A percentile compares a stretch with the other conserved stretches of the same genome.
Evolutionary conservation across 2,888 invertebrate species (phyloP).

Genomic region (Mythimna lalbum): DNA sequence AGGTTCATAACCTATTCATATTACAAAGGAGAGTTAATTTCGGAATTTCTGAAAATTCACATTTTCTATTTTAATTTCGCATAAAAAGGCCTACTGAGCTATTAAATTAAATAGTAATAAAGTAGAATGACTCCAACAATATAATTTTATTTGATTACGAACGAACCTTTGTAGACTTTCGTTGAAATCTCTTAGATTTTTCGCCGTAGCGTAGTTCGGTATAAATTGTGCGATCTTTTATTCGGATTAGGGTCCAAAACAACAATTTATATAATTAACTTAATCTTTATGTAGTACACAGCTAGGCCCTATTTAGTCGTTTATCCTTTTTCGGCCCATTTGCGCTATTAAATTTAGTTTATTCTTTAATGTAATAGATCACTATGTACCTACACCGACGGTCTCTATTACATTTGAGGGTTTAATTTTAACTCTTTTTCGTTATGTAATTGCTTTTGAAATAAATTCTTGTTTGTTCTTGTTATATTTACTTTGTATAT

Average conservation of each 20-base stretch:
- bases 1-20: not conserved
- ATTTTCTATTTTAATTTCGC: slow-evolving; percentile 44
- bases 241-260: slow-evolving; percentile 35
- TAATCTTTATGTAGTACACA: slow-evolving; percentile 17
- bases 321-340: not conserved
- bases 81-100: slow-evolving; percentile 29
- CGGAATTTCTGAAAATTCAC: slow-evolving; percentile 3
- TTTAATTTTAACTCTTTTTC: not conserved
- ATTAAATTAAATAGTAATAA: slow-evolving; percentile 51
- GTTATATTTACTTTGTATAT: not conserved
- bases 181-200: slow-evolving; percentile 22
- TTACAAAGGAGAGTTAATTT: slow-evolving; percentile 33
- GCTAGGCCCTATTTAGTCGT: slow-evolving; percentile 8
- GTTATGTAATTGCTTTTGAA: not conserved
- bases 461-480: not conserved
- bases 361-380: not conserved
- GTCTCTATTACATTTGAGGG: not conserved
- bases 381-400: not conserved
- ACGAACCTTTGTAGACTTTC: slow-evolving; percentile 27
- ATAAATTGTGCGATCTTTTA: slow-evolving; percentile 32
- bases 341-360: not conserved
- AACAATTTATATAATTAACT: slow-evolving; percentile 15
- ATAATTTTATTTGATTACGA: slow-evolving; percentile 50
- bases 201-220: not conserved
- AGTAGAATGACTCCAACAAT: slow-evolving; percentile 38